Base-by-base conservation (phyloP, 2,113 vertebrate genomes). In the Cyanoderma ruficeps region DNA sequence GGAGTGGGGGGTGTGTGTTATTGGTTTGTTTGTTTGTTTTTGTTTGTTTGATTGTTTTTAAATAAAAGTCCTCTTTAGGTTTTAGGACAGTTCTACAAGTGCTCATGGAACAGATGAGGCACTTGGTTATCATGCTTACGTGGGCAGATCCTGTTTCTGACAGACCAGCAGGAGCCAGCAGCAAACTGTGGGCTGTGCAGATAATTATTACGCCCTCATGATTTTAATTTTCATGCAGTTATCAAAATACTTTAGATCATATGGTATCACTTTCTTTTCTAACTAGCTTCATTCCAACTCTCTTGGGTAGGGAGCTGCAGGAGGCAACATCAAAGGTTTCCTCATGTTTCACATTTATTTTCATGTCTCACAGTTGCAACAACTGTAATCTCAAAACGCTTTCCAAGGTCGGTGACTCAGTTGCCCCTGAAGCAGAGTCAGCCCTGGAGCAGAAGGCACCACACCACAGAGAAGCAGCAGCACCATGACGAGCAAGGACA, bases 241-340 rank as follows among this genome's bases (percentile, higher is more conserved):
- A 95, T 72, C 89, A 91, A 94, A 94, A 95, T 82, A 93, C 65
- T 92, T 91, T 7, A 78, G 87, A 89, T 92, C 86, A 83, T 63
- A 89, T 15, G 69, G 60, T 87, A 78, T 81, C 80, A 59, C 50
- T 85, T 85, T 87, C 67, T 91, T 69, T 83, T 86, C 69, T 82
- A 84, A 87, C 67, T 78, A 95, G 49, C 63, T 89, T 84, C 74
- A 79, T 75, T 68, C 37, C 49, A 82, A 21, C 67, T 72, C 25
- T 64, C 87, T 94, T 46, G 57, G 88, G 53, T 13, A 75, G 28
- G 22, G 77, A 94, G 61, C 89, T 87, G 77, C 61, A 91, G 80
- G 74, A 95, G 81, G 74, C 57, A 91, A 74, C 69, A 95, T 95
- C 94, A 94, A 96, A 95, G 83, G 53, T 65, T 90, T 89, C 64